Conservation (phyloP, 2,888 invertebrate genomes). For the Caenorhabditis sp. region DNA sequence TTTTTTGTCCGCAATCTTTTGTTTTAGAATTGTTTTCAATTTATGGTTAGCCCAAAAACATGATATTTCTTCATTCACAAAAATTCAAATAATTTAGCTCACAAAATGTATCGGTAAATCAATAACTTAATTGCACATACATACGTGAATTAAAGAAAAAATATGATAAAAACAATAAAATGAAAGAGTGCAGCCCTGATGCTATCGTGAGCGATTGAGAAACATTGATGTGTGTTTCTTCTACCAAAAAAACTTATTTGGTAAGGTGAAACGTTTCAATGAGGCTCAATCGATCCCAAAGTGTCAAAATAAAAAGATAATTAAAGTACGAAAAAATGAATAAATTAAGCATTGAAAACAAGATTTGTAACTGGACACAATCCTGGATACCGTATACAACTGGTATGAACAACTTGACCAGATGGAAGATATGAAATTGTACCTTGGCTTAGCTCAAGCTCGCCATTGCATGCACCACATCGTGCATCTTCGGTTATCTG, state of each 20-base stretch:
- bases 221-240: background rate
- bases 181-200: slow-evolving; percentile 8
- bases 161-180: background rate
- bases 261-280: background rate
- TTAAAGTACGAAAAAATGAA: background rate
- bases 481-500: slow-evolving; percentile 10
- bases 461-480: slow-evolving; percentile 6
- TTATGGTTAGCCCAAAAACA: no score
- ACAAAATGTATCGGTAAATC: no score
- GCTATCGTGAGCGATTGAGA: background rate
- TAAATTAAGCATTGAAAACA: slow-evolving; percentile 3
- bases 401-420: slow-evolving; percentile 13
- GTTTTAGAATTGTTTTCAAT: no score
- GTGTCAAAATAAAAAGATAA: background rate
- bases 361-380: slow-evolving; percentile 20
- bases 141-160: background rate
- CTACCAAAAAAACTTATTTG: background rate
- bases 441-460: slow-evolving; percentile 1
- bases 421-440: slow-evolving; percentile 5
- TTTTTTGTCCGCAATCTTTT: no score
- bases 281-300: slow-evolving; percentile 6
- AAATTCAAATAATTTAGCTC: background rate
- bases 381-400: slow-evolving; percentile 11
- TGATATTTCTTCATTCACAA: background rate
- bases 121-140: background rate